Conservation (phyloP, 2,797 vertebrate species). For the Todus mexicanus region DNA sequence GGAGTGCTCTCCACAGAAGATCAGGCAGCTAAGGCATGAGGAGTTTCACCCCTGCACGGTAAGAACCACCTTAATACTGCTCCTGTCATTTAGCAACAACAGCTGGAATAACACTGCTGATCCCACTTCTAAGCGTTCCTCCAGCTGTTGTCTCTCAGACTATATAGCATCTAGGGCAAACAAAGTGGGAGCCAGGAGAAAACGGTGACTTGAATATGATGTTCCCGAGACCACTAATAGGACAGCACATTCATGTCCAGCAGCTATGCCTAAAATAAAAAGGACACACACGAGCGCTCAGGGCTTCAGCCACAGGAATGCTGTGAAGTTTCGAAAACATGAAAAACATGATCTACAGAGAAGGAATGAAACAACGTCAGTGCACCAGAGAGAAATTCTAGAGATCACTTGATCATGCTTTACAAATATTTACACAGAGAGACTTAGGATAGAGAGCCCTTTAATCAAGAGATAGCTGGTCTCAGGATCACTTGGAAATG, state of each 20-base stretch:
- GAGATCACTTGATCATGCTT: slow-evolving; percentile 50
- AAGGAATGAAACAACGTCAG: slow-evolving; percentile 53
- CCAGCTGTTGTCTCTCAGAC: background rate
- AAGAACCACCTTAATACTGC: background rate
- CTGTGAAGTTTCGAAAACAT: slow-evolving; percentile 49
- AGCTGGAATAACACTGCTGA: background rate
- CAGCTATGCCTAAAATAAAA: slow-evolving; percentile 63
- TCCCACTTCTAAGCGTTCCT: background rate
- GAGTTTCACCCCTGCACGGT: background rate
- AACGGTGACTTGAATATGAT: slow-evolving; percentile 1
- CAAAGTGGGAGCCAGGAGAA: slow-evolving; percentile 10
- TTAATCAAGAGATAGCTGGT: slow-evolving; percentile 55
- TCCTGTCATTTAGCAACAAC: background rate
- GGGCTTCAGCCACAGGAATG: slow-evolving; percentile 40
- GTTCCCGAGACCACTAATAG: slow-evolving; percentile 41
- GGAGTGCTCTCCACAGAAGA: background rate
- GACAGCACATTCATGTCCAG: slow-evolving; percentile 60
- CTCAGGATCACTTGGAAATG: slow-evolving; percentile 68
- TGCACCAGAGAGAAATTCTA: slow-evolving; percentile 44
- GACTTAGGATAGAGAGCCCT: slow-evolving; percentile 45
- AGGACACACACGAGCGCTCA: slow-evolving; percentile 49
- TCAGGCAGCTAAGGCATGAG: background rate
- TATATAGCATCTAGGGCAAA: background rate
- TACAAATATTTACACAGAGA: slow-evolving; percentile 60
- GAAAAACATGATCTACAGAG: slow-evolving; percentile 61